phyloP scores from a whole-genome alignment of 2,888 invertebrate genomes.

The Luperina testacea region DNA sequence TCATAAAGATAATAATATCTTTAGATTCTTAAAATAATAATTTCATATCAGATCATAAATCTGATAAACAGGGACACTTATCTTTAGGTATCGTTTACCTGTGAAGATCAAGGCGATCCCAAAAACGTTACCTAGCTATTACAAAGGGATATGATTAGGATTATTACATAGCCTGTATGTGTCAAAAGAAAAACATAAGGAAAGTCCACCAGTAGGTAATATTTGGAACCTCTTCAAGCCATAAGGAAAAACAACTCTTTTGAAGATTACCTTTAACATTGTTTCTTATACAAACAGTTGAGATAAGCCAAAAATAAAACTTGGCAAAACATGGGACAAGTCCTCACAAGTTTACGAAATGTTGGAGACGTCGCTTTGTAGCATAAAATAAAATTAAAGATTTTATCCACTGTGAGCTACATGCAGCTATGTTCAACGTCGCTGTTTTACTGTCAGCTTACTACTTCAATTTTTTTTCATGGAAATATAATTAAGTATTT shows the following conservation, averaged over 20 bases:
- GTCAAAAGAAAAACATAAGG: neutral
- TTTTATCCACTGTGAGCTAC: constrained; percentile 2
- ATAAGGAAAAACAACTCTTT: constrained; percentile 40
- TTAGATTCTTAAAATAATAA: too few species aligned
- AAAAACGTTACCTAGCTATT: neutral
- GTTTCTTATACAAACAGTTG: constrained; percentile 46
- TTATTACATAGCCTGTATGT: neutral
- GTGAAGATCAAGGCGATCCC: neutral
- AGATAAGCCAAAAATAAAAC: constrained; percentile 63
- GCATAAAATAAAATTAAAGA: constrained; percentile 49
- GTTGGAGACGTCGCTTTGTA: constrained; percentile 46
- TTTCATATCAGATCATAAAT: neutral
- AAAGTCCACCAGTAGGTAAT: constrained; percentile 26
- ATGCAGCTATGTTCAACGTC: neutral
- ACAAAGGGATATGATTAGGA: neutral
- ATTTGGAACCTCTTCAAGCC: constrained; percentile 21
- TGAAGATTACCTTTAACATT: constrained; percentile 49
- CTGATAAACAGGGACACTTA: neutral
- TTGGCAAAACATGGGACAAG: constrained; percentile 51
- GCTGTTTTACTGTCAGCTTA: too few species aligned
- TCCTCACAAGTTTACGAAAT: constrained; percentile 58
- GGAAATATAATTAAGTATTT: neutral
- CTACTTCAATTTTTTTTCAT: too few species aligned
- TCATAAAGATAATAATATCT: too few species aligned
- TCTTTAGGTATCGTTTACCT: neutral